phyloP scores from a whole-genome alignment of 2,797 vertebrate species.

The Neosalanx taihuensis region DNA sequence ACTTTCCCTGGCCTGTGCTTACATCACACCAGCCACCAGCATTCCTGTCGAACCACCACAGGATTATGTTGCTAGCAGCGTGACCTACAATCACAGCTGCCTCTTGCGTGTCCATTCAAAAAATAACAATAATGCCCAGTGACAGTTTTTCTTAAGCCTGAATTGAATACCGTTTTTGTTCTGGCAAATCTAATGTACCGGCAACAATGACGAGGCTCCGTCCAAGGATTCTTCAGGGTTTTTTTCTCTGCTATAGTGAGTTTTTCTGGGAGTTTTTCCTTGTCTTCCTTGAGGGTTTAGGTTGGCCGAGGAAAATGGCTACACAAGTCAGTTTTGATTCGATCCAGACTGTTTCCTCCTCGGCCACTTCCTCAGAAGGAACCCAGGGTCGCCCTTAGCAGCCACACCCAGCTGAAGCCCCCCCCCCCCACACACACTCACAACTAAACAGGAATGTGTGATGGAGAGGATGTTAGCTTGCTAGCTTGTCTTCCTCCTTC shows the following conservation, averaged over 20 bases:
- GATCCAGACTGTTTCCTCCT: too few species aligned
- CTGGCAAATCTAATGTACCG: not conserved
- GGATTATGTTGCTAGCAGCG: slow-evolving; percentile 39
- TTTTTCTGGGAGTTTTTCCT: too few species aligned
- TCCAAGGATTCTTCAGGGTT: too few species aligned
- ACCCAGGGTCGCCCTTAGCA: not conserved
- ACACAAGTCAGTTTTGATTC: too few species aligned
- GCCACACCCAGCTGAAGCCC: slow-evolving; percentile 19
- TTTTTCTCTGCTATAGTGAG: too few species aligned
- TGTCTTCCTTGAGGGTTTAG: too few species aligned
- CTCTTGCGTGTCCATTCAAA: slow-evolving; percentile 31
- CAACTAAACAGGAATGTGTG: slow-evolving; percentile 40
- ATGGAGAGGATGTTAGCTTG: slow-evolving; percentile 14
- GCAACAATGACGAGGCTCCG: too few species aligned
- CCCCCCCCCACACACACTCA: not conserved
- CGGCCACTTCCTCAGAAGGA: too few species aligned
- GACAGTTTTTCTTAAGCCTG: too few species aligned
- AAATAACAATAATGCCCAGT: not conserved
- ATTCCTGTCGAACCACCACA: slow-evolving; percentile 26
- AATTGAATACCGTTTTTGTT: too few species aligned
- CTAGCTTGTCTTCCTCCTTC: too few species aligned
- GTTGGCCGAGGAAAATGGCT: too few species aligned
- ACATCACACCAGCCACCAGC: slow-evolving; percentile 16
- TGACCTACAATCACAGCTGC: not conserved
- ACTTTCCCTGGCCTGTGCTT: slow-evolving; percentile 22